A percentile compares a stretch with the other conserved stretches of the same genome.
phyloP scores from a whole-genome alignment of 92 coral and sea anemone species.

The Hydrozoanthus gracilis region DNA sequence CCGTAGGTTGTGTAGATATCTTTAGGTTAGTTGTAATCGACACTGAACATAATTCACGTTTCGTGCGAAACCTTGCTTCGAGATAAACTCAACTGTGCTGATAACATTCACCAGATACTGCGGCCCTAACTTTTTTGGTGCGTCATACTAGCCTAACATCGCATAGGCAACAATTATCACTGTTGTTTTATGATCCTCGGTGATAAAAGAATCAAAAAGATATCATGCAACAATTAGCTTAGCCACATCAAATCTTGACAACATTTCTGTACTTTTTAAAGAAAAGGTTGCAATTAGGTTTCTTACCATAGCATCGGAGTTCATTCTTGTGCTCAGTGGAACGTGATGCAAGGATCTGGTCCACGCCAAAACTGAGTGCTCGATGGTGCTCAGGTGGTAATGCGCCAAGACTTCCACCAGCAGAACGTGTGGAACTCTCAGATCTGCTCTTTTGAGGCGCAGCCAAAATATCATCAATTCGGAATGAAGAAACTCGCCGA shows the following conservation, averaged over 20 bases:
- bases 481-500: constrained; percentile 80
- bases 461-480: constrained; percentile 88
- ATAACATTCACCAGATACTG: not conserved
- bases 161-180: not conserved
- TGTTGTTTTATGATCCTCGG: constrained; percentile 43
- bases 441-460: constrained; percentile 59
- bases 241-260: constrained; percentile 18
- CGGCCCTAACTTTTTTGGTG: not conserved
- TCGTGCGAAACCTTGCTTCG: not conserved
- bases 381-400: constrained; percentile 55
- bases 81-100: constrained; percentile 17
- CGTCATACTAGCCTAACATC: not conserved
- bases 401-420: constrained; percentile 43
- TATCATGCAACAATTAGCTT: constrained; percentile 22
- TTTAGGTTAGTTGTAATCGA: not conserved
- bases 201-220: constrained; percentile 32
- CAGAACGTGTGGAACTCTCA: constrained; percentile 53
- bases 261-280: not conserved
- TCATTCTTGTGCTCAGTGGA: constrained; percentile 70
- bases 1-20: not conserved
- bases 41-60: not conserved
- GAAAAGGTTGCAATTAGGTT: not conserved
- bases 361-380: constrained; percentile 83
- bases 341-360: constrained; percentile 77
- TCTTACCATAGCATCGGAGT: constrained; percentile 75